Evolutionary conservation across 2,113 vertebrate species (phyloP).

Genomic region (Pelusios castaneus): DNA sequence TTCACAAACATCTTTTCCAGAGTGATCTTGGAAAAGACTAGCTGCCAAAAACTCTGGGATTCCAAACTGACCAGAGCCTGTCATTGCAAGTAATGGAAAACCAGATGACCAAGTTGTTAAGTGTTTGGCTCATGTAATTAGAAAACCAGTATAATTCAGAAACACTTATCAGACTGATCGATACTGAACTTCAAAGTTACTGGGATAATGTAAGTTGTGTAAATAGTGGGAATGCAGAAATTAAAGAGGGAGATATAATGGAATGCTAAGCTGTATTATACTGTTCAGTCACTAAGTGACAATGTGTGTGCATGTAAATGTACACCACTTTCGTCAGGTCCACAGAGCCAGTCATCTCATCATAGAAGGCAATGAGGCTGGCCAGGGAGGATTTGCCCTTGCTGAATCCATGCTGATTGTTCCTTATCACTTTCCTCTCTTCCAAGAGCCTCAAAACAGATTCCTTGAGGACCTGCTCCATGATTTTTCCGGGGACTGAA

Average conservation of each 20-base stretch:
- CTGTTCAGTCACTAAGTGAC: background rate
- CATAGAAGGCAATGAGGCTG: no score
- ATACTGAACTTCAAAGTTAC: background rate
- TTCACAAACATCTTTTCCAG: background rate
- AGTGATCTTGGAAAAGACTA: background rate
- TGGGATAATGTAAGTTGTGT: background rate
- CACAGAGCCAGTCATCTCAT: no score
- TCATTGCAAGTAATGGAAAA: background rate
- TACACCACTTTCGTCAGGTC: no score
- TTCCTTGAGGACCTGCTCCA: no score
- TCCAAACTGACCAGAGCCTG: background rate
- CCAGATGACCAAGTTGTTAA: background rate
- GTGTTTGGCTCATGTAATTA: background rate
- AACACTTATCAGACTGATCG: background rate
- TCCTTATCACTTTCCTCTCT: no score
- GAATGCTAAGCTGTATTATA: background rate
- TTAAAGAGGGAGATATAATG: background rate
- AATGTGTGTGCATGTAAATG: background rate
- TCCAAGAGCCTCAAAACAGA: no score
- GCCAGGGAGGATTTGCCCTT: no score
- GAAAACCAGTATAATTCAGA: background rate
- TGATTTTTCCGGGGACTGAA: no score
- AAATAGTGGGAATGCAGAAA: background rate
- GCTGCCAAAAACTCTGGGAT: no score
- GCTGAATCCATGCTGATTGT: no score